Conservation (phyloP, 1,140 invertebrate species). For the Drosophila sp. region DNA sequence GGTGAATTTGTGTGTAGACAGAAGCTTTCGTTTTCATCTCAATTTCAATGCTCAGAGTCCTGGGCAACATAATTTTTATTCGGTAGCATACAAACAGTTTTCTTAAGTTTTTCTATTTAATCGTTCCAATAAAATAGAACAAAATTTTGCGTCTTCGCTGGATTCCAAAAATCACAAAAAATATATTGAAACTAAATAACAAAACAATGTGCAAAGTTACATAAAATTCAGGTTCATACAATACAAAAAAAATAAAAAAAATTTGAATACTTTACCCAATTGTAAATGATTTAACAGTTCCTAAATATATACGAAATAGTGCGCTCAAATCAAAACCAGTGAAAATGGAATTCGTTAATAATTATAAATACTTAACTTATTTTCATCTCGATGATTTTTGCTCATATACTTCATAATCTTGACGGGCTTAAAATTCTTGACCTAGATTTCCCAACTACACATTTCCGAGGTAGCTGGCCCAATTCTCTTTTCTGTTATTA, state of each 20-base stretch:
- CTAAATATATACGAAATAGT: conserved; percentile 59
- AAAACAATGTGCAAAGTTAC: conserved; percentile 49
- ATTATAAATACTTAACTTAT: not conserved
- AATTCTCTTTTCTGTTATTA: conserved; percentile 13
- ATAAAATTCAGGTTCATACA: conserved; percentile 63
- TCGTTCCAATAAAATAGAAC: conserved; percentile 60
- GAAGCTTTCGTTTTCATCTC: conserved; percentile 81
- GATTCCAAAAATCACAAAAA: conserved; percentile 56
- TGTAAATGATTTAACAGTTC: conserved; percentile 53
- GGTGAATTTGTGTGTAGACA: conserved; percentile 78
- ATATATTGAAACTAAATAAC: conserved; percentile 43
- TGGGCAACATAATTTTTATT: conserved; percentile 83
- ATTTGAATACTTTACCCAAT: too few relatives aligned
- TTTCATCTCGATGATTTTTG: conserved; percentile 10
- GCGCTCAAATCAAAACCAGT: conserved; percentile 56
- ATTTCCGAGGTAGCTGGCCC: conserved; percentile 34
- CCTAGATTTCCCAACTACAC: conserved; percentile 71
- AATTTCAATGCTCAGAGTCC: conserved; percentile 75
- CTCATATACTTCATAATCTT: conserved; percentile 38
- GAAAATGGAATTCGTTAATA: not conserved
- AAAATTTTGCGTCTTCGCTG: conserved; percentile 67
- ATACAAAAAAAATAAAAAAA: conserved; percentile 42
- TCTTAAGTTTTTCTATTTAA: conserved; percentile 76
- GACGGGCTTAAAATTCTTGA: conserved; percentile 70
- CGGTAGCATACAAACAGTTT: conserved; percentile 78